phyloP scores from a whole-genome alignment of 2,113 vertebrate species.

The Anolis carolinensis region DNA sequence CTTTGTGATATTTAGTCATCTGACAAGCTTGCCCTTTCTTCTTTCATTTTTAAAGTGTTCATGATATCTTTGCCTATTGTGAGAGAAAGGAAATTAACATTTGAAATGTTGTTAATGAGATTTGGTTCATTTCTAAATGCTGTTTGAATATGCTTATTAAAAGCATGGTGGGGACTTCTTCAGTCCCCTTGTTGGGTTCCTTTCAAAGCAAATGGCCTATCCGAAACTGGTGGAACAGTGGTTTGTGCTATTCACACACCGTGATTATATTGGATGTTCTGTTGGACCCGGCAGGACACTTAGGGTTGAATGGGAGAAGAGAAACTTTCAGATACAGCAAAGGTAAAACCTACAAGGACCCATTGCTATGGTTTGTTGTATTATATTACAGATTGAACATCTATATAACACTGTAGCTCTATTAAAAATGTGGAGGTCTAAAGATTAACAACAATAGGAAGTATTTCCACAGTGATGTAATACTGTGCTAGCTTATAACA shows the following conservation, averaged over 20 bases:
- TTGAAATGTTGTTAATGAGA: conserved; percentile 11
- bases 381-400: neutral
- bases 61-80: neutral
- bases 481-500: too few species aligned
- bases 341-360: neutral
- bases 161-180: neutral
- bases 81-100: neutral
- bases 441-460: too few species aligned
- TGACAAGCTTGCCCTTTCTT: neutral
- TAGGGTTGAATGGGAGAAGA: neutral
- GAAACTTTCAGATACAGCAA: neutral
- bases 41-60: neutral
- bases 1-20: neutral
- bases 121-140: neutral
- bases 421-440: neutral
- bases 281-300: neutral
- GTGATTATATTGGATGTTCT: neutral
- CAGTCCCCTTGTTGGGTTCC: neutral
- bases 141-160: neutral
- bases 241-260: neutral
- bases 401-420: neutral
- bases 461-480: neutral
- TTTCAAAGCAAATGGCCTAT: neutral
- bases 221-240: neutral
- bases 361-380: neutral